Base-by-base conservation (phyloP, 2,888 invertebrate species). In the Trichacis sp. region DNA sequence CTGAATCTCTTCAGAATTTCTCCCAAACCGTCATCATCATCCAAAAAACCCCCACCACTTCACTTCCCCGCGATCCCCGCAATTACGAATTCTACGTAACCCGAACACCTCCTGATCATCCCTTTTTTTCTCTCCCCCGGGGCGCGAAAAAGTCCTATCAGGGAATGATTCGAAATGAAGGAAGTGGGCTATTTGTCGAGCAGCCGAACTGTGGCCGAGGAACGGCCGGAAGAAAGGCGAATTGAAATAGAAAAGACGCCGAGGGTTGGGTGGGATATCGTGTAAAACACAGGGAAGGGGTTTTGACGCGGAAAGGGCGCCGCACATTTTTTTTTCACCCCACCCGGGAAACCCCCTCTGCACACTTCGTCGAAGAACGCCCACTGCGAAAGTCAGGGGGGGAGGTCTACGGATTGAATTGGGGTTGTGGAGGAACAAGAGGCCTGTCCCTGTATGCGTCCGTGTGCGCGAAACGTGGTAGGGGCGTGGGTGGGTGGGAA, bases 331-430 rank as follows among this genome's bases (percentile, higher is more conserved):
- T 70, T 73, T 70, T 69, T 67, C 69, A 72, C 68, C 73, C 70
- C 73, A 57, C 73, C 54, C 58, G 24, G 47, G 45, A 33, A 53
- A 1, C 42, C 43, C 60, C 68, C 68, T 59, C 61, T 65, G 53
- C 29, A 46, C 57, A 50, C 52, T 55, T 47, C 57, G 42, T 66
- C 71, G 59, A 74, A 76, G 76, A 76, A 79, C 81, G 80, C 81
- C 80, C 81, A 79, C 73, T 64, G 71, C 56, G 72, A 69, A 67
- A 68, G 47, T 55, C 68, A 62, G 71, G 57, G 66, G 58, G 68
- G 63, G 63, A 43, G 63, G 63, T 47, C 51, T 30, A 61, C 57
- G 49, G 54, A 29, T 54, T 43, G 48, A 50, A 55, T 45, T 14
- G 62, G 50, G 50, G 20, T 12, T 11, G 36, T 46, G 40, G 49